Evolutionary conservation across 2,888 invertebrate genomes (phyloP).

Genomic region (Drosophila pseudotakahashii): DNA sequence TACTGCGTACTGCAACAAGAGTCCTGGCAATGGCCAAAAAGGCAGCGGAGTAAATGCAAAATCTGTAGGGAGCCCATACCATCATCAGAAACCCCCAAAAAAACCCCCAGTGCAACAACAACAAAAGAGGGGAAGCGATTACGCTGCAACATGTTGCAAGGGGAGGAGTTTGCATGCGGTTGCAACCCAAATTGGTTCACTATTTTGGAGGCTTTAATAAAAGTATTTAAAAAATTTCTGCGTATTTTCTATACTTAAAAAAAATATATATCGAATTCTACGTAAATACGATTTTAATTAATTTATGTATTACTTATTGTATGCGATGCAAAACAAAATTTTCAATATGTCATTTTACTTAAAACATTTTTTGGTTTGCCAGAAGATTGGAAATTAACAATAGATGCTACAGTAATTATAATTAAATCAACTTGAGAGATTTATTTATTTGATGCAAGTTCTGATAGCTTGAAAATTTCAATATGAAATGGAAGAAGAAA

Average conservation of each 20-base stretch:
- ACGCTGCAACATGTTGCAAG: conserved; percentile 80
- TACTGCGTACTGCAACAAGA: conserved; percentile 68
- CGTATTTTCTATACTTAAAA: neutral
- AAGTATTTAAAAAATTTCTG: neutral
- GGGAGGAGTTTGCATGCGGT: conserved; percentile 64
- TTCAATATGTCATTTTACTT: too few relatives aligned
- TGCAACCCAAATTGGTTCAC: neutral
- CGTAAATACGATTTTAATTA: neutral
- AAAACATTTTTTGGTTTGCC: too few relatives aligned
- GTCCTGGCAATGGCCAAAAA: conserved; percentile 65
- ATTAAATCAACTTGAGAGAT: too few relatives aligned
- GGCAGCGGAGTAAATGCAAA: conserved; percentile 70
- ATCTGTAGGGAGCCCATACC: conserved; percentile 68
- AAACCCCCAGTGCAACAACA: conserved; percentile 11
- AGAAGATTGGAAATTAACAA: too few relatives aligned
- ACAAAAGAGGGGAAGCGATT: conserved; percentile 71
- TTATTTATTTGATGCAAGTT: too few relatives aligned
- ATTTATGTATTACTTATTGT: neutral
- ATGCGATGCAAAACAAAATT: neutral
- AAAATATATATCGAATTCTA: neutral
- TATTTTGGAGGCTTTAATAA: neutral
- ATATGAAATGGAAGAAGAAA: too few relatives aligned
- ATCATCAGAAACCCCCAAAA: neutral
- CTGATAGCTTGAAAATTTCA: too few relatives aligned
- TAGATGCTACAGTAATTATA: too few relatives aligned